Conservation (phyloP, 1,140 invertebrate species). For the Drosophila parabipectinata region DNA sequence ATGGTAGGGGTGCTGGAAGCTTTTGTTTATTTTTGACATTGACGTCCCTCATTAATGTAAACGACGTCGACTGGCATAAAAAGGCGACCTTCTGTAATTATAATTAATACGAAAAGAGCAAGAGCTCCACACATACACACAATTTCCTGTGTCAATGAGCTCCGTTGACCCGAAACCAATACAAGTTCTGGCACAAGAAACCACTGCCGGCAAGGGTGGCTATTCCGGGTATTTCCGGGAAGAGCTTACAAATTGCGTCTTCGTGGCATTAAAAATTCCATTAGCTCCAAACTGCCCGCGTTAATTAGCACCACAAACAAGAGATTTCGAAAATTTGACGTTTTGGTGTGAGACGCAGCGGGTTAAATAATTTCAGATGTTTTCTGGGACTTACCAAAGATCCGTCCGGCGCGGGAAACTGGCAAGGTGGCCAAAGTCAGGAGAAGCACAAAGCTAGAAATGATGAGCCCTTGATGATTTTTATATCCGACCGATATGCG, state of each 20-base stretch:
- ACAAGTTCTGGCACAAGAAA: conserved; percentile 17
- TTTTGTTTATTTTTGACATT: conserved; percentile 53
- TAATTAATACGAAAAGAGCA: conserved; percentile 79
- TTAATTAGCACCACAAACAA: conserved; percentile 62
- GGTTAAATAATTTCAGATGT: not conserved
- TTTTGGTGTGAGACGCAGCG: conserved; percentile 1
- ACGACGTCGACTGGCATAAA: conserved; percentile 60
- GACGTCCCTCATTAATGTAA: conserved; percentile 62
- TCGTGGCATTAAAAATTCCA: conserved; percentile 77
- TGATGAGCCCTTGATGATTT: conserved; percentile 80
- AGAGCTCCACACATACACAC: conserved; percentile 30
- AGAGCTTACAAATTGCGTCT: conserved; percentile 40
- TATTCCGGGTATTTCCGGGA: conserved; percentile 11
- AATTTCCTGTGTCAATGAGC: conserved; percentile 33
- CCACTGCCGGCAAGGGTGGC: not conserved
- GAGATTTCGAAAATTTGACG: conserved; percentile 51
- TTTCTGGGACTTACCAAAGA: conserved; percentile 73
- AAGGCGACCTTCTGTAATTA: conserved; percentile 71
- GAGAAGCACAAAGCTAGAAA: conserved; percentile 70
- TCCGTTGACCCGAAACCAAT: conserved; percentile 62
- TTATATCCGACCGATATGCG: conserved; percentile 77
- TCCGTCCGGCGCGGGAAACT: conserved; percentile 64
- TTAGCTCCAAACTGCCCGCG: conserved; percentile 69
- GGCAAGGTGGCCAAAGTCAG: conserved; percentile 60
- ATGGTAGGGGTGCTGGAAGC: conserved; percentile 2